phyloP scores from a whole-genome alignment of 2,113 vertebrate genomes.

The Aythya baeri region DNA sequence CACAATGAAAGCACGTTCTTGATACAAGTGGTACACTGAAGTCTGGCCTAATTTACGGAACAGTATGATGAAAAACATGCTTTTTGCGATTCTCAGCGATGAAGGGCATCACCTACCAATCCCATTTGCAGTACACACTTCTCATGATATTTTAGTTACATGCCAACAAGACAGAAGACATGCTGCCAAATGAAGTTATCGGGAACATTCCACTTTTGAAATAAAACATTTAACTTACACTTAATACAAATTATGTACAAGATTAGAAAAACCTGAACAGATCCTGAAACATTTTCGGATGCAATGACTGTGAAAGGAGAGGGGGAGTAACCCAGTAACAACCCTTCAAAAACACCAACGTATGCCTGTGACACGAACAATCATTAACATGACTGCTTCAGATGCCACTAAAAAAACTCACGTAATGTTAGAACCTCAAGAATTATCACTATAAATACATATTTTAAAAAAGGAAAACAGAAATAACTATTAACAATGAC shows the following conservation, averaged over 20 bases:
- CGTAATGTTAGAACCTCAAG: conserved; percentile 78
- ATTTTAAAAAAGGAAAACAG: conserved; percentile 75
- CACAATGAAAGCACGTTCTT: conserved; percentile 74
- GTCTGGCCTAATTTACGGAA: conserved; percentile 69
- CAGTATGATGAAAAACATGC: conserved; percentile 60
- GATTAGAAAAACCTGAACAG: conserved; percentile 77
- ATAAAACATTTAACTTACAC: conserved; percentile 87
- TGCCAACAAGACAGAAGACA: conserved; percentile 77
- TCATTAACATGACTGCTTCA: conserved; percentile 71
- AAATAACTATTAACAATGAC: conserved; percentile 79
- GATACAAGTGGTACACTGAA: conserved; percentile 68
- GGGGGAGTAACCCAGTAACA: conserved; percentile 50
- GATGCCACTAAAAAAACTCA: conserved; percentile 72
- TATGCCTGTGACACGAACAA: conserved; percentile 68
- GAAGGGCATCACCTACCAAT: conserved; percentile 67
- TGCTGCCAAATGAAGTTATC: conserved; percentile 75
- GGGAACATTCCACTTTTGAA: conserved; percentile 75
- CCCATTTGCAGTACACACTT: conserved; percentile 73
- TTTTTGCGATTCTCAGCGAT: conserved; percentile 63
- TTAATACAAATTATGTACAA: conserved; percentile 87
- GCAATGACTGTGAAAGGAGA: conserved; percentile 34
- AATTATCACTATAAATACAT: conserved; percentile 83
- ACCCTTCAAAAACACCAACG: conserved; percentile 71
- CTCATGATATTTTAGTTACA: conserved; percentile 66
- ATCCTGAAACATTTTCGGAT: conserved; percentile 66